Evolutionary conservation across 2,888 invertebrate genomes (phyloP), one percentile per base, ranked within the genome.

Genomic region (Ceriagrion tenellum): DNA sequence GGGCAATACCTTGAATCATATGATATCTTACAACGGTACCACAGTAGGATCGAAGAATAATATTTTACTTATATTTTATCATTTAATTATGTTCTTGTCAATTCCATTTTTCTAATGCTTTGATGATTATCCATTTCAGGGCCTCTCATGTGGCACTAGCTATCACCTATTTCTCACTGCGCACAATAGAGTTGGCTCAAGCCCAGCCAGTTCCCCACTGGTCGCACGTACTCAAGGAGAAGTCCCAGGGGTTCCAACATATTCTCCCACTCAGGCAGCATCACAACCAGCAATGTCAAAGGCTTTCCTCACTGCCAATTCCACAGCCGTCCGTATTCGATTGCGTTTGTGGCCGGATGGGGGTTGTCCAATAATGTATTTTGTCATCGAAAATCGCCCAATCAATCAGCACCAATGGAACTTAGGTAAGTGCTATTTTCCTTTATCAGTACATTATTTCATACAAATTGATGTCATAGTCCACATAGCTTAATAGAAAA

Each of bases 341-440:
- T 97, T 98, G 95, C 98, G 98, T 96, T 97, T 98, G 35, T 98
- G 98, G 98, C 98, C 98, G 0, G 98, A 98, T 96, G 98, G 98
- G 96, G 98, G 98, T 26, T 98, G 98, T 96, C 98, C 98, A 0
- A 97, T 98, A 95, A 97, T 98, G 90, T 98, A 98, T 96, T 98
- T 98, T 96, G 98, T 98, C 89, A 97, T 98, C 95, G 98, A 98
- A 96, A 98, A 98, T 96, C 97, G 98, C 95, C 97, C 98, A 95
- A 97, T 97, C 93, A 97, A 97, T 95, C 98, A 98, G 95, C 97
- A 97, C 69, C 98, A 98, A 96, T 98, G 98, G 98, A 98, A 98
- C 88, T 96, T 98, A 96, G 98, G 98, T 98, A 96, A 96, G 95
- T 95, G 35, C 20, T 35, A 30, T 81, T 47, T 69, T 0, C 35